Percentiles rank a stretch among this genome's conserved stretches.
These are phyloP conservation scores for Trachymyrmex septentrionalis DNA, from an alignment of 1,140 invertebrate genomes.

Conservation along the genomic window DNA sequence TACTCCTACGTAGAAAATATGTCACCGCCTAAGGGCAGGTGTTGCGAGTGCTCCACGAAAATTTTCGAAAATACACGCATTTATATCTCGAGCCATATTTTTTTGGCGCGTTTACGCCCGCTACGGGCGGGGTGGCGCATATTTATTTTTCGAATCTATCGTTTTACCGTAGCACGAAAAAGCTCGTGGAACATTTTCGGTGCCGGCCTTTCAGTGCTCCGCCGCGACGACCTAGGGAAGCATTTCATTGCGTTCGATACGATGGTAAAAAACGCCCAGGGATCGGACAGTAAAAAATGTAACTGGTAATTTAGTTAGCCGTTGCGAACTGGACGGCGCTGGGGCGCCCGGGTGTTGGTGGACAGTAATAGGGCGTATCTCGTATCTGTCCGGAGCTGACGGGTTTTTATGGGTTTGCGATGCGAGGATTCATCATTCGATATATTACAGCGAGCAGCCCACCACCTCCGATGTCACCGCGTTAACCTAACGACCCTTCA, in stretches of 20 bases:
- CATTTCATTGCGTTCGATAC: conserved; percentile 84
- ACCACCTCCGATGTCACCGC: conserved; percentile 80
- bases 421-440: conserved; percentile 85
- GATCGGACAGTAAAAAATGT: conserved; percentile 86
- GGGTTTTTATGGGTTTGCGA: conserved; percentile 86
- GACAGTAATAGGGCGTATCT: conserved; percentile 86
- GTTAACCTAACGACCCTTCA: conserved; percentile 81
- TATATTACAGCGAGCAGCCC: conserved; percentile 80
- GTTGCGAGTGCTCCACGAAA: conserved; percentile 65
- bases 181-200: conserved; percentile 72
- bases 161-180: conserved; percentile 73
- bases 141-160: conserved; percentile 74
- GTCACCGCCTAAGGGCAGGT: conserved; percentile 34
- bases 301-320: conserved; percentile 87
- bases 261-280: conserved; percentile 82
- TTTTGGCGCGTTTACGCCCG: conserved; percentile 70
- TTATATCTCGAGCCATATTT: conserved; percentile 65
- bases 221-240: conserved; percentile 76
- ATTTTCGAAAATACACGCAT: conserved; percentile 67
- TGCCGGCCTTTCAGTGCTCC: conserved; percentile 69
- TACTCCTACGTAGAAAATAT: conserved; percentile 66
- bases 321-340: conserved; percentile 81
- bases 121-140: conserved; percentile 58
- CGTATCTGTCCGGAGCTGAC: conserved; percentile 84
- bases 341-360: conserved; percentile 77